Evolutionary conservation across 1,140 invertebrate species (phyloP), one percentile per base, ranked within the genome.

Genomic region (Bombus waltoni): DNA sequence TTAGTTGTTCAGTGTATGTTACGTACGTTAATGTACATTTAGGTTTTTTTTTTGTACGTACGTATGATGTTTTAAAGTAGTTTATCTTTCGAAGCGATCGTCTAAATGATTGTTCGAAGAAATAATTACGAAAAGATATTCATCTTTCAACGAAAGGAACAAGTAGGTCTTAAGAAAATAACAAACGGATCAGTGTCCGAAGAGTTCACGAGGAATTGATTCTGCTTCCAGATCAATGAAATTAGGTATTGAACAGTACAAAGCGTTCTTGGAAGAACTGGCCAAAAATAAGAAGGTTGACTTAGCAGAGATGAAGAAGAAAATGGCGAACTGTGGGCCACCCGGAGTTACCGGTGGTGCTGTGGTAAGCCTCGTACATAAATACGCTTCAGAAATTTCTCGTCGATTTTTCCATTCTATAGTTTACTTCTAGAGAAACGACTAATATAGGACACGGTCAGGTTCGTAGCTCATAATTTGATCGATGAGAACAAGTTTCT

Each of bases 271-370:
- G 6, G 97, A 98, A 0, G 98, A 98, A 86, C 93, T 98, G 81
- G 97, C 97, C 1, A 98, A 97, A 91, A 97, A 96, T 86, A 98
- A 98, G 95, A 97, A 98, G 91, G 92, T 98, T 0, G 97, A 98
- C 71, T 85, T 97, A 0, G 94, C 96, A 28, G 97, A 98, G 81
- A 97, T 98, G 44, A 98, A 97, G 92, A 96, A 96, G 81, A 98
- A 98, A 92, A 95, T 98, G 95, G 96, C 96, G 0, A 96, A 96
- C 35, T 98, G 97, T 93, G 98, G 98, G 35, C 95, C 97, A 71
- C 98, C 98, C 0, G 97, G 97, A 15, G 92, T 96, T 6, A 90
- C 94, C 9, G 93, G 94, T 76, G 94, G 92, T 59, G 89, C 94
- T 32, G 11, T 95, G 86, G 96, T 96, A 91, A 91, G 93, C 94